Conservation (phyloP, 2,797 vertebrate species). For the Fratercula arctica region DNA sequence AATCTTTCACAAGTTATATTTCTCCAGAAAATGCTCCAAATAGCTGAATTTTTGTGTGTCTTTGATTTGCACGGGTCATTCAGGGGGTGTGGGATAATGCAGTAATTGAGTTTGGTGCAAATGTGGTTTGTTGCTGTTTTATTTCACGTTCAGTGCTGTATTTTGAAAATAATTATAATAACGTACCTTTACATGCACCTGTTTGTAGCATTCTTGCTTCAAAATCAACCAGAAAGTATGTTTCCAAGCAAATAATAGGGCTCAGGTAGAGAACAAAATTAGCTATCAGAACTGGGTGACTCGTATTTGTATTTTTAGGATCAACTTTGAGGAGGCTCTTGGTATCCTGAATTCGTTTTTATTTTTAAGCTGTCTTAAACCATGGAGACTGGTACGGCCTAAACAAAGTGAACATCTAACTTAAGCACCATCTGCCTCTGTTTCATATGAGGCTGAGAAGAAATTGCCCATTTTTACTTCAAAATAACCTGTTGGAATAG, state of each 20-base stretch:
- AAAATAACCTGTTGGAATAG: not conserved
- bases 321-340: not conserved
- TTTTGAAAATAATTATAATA: not conserved
- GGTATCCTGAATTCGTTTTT: not conserved
- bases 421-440: not conserved
- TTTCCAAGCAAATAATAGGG: not conserved
- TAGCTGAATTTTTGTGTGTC: not conserved
- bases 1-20: not conserved
- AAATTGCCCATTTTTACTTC: not conserved
- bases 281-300: not conserved
- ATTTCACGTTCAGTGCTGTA: not conserved
- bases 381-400: not conserved
- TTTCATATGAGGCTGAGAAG: not conserved
- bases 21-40: constrained; percentile 22
- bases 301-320: not conserved
- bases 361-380: not conserved
- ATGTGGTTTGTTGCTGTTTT: not conserved
- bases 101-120: not conserved
- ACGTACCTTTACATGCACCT: not conserved
- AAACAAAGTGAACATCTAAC: not conserved
- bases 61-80: not conserved
- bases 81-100: not conserved
- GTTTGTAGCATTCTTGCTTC: not conserved
- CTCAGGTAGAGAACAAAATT: not conserved
- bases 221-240: not conserved